Percentiles rank a stretch among this genome's conserved stretches.
Conservation (phyloP, 2,888 invertebrate genomes). For the Sminthurides aquaticus region DNA sequence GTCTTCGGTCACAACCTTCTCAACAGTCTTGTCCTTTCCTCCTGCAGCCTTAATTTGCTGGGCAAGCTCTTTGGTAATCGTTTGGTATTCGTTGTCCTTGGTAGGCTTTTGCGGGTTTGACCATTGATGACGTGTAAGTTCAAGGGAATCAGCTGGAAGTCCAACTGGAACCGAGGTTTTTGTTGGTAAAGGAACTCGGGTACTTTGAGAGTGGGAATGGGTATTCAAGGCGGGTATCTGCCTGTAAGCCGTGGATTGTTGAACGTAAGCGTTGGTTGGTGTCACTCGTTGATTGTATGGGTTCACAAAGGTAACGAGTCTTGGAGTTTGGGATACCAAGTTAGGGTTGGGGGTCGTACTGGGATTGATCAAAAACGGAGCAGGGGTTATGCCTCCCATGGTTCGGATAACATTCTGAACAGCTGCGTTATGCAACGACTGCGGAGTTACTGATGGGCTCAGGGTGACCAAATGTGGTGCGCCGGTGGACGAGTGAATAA, state of each 20-base stretch:
- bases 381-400: constrained; percentile 19
- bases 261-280: constrained; percentile 12
- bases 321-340: constrained; percentile 5
- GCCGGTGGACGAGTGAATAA: constrained; percentile 18
- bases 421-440: constrained; percentile 19
- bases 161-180: not conserved
- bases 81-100: constrained; percentile 17
- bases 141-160: constrained; percentile 1
- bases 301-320: constrained; percentile 15
- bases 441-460: constrained; percentile 18
- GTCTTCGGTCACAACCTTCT: constrained; percentile 37
- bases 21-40: constrained; percentile 30
- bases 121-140: not conserved
- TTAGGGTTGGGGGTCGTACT: constrained; percentile 14
- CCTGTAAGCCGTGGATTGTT: not conserved
- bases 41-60: not conserved
- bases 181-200: constrained; percentile 4
- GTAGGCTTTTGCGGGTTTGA: not conserved
- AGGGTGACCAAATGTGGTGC: constrained; percentile 15
- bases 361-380: constrained; percentile 22
- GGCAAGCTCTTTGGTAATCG: constrained; percentile 18
- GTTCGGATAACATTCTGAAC: constrained; percentile 25
- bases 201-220: not conserved
- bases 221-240: constrained; percentile 9
- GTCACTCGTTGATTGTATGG: constrained; percentile 13